These are phyloP conservation scores for Clistopyga incitator DNA, from an alignment of 2,888 invertebrate genomes.

Conservation along the genomic window DNA sequence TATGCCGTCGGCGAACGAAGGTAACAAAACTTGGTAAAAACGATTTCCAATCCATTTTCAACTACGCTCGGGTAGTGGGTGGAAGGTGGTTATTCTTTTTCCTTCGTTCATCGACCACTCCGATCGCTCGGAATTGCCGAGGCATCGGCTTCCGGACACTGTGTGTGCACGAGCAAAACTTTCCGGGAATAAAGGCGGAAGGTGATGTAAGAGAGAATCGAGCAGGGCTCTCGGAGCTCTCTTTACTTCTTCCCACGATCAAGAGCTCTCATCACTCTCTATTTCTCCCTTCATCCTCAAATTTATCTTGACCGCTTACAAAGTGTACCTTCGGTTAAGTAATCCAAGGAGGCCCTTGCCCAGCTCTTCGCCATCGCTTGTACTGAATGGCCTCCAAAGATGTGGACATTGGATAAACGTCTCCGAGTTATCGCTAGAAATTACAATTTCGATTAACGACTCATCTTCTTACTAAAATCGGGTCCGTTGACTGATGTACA, in stretches of 20 bases:
- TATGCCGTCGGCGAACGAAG: not conserved
- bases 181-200: slow-evolving; percentile 4
- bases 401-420: not conserved
- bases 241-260: slow-evolving; percentile 4
- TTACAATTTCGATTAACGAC: slow-evolving; percentile 1
- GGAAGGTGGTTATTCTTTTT: not conserved
- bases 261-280: slow-evolving; percentile 19
- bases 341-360: slow-evolving; percentile 7
- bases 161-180: slow-evolving; percentile 22
- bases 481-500: not conserved
- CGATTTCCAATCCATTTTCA: slow-evolving; percentile 33
- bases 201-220: not conserved
- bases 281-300: slow-evolving; percentile 17
- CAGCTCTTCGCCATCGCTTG: not conserved
- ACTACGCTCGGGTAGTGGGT: not conserved
- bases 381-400: not conserved
- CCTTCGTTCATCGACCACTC: slow-evolving; percentile 13
- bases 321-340: slow-evolving; percentile 26
- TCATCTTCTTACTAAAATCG: not conserved
- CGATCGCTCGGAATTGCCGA: slow-evolving; percentile 22
- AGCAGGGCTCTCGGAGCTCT: slow-evolving; percentile 1
- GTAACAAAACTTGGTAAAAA: slow-evolving; percentile 22
- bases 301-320: slow-evolving; percentile 35
- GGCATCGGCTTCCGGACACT: slow-evolving; percentile 13
- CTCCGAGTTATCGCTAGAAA: not conserved